Evolutionary conservation across 92 coral and sea anemone genomes (phyloP), one percentile per base, ranked within the genome.

Genomic region (Muricea muricata): DNA sequence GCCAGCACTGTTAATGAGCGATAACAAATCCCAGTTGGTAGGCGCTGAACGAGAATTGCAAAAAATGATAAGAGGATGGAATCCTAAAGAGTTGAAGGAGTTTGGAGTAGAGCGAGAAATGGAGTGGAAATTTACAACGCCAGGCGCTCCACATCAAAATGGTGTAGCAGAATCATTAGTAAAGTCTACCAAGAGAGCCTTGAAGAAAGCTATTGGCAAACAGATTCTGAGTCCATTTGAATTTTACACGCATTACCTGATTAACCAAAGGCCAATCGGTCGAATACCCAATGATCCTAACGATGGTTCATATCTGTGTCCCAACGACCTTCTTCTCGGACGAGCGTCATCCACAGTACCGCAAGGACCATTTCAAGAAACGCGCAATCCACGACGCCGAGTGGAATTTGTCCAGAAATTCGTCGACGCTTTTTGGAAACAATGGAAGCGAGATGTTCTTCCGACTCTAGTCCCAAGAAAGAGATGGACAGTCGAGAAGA

Each of bases 31-130:
- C 10, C 11, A 69, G 9, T 35, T 69, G 7, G 34, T 34, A 9
- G 75, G 75, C 28, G 75, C 75, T 3, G 47, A 69, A 69, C 46
- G 47, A 7, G 75, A 69, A 26, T 12, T 69, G 3, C 46, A 48
- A 4, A 48, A 69, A 12, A 26, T 26, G 4, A 4, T 69, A 12
- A 4, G 35, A 69, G 47, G 75, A 40, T 32, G 75, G 75, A 69
- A 69, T 32, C 12, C 20, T 0, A 24, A 40, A 29, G 21, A 69
- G 46, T 10, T 69, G 7, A 9, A 69, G 18, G 13, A 69, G 35
- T 13, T 3, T n/a, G 21, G 11, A 2, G 20, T 0, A 3, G 21
- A 69, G 17, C 15, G 46, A 31, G 46, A 30, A 8, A 12, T 34
- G 11, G 25, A 41, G 15, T 69, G 75, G 75, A 31, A n/a, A n/a